These are phyloP conservation scores for Tipula lateralis DNA, from an alignment of 2,888 invertebrate genomes.

Conservation along the genomic window DNA sequence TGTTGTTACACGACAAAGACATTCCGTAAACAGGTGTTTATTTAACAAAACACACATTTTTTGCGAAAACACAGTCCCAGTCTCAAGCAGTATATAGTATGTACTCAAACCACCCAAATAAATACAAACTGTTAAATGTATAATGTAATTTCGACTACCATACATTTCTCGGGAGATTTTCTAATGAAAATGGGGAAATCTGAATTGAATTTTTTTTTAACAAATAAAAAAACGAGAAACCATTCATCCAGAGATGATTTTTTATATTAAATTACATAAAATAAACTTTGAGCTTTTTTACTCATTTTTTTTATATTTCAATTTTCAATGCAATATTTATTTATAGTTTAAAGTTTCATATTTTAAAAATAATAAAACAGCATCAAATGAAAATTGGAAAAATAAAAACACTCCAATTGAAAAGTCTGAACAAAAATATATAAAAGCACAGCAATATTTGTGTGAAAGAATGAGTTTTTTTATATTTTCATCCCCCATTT, in stretches of 20 bases:
- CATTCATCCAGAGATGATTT: constrained; percentile 24
- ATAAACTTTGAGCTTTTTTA: neutral
- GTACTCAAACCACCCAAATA: neutral
- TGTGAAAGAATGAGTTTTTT: neutral
- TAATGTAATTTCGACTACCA: neutral
- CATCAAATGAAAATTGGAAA: constrained; percentile 7
- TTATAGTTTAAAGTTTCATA: constrained; percentile 24
- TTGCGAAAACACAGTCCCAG: neutral
- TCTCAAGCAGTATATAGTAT: neutral
- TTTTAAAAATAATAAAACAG: neutral
- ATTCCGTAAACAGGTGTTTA: neutral
- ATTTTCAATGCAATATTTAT: constrained; percentile 4
- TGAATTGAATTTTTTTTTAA: neutral
- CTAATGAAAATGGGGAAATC: neutral
- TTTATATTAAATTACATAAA: constrained; percentile 1
- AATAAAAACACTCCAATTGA: neutral
- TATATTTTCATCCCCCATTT: neutral
- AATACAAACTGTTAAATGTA: neutral
- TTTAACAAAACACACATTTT: neutral
- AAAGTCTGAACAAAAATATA: neutral
- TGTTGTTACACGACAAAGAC: neutral
- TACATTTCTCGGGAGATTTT: neutral
- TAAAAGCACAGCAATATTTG: neutral
- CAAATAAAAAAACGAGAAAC: neutral
- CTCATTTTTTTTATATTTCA: neutral